A percentile compares a stretch with the other conserved stretches of the same genome.
Conservation (phyloP, 2,797 vertebrate species). For the Podarcis lilfordi region DNA sequence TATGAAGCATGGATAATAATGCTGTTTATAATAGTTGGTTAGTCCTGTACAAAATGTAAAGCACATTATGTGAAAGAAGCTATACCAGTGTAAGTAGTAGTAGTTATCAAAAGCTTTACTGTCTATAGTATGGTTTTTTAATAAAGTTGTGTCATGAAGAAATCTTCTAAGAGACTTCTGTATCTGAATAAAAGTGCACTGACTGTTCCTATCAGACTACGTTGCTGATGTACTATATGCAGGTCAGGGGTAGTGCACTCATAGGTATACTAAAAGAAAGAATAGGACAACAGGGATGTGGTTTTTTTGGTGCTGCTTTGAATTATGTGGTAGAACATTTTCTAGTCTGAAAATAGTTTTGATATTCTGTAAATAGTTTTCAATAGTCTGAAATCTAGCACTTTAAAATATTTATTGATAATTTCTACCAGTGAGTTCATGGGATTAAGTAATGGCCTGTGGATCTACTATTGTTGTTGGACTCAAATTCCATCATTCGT, state of each 20-base stretch:
- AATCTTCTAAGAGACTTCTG: neutral
- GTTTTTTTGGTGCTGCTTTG: neutral
- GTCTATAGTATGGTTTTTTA: neutral
- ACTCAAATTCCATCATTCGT: no score
- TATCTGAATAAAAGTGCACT: neutral
- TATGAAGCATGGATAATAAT: no score
- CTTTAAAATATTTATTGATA: neutral
- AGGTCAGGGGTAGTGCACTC: neutral
- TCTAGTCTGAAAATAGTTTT: neutral
- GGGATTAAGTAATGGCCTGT: no score
- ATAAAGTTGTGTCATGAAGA: neutral
- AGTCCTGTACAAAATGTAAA: neutral
- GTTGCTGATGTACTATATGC: neutral
- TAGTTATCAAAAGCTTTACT: neutral
- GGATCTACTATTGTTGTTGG: no score
- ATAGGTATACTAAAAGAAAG: neutral
- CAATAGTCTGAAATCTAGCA: no score
- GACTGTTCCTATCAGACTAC: neutral
- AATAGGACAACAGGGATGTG: no score
- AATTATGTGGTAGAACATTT: neutral
- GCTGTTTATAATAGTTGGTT: neutral
- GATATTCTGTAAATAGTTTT: neutral
- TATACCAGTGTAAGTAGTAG: neutral
- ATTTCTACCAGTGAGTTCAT: neutral
- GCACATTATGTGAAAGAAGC: neutral